phyloP scores from a whole-genome alignment of 1,140 invertebrate species.

The Leucophenga varia region DNA sequence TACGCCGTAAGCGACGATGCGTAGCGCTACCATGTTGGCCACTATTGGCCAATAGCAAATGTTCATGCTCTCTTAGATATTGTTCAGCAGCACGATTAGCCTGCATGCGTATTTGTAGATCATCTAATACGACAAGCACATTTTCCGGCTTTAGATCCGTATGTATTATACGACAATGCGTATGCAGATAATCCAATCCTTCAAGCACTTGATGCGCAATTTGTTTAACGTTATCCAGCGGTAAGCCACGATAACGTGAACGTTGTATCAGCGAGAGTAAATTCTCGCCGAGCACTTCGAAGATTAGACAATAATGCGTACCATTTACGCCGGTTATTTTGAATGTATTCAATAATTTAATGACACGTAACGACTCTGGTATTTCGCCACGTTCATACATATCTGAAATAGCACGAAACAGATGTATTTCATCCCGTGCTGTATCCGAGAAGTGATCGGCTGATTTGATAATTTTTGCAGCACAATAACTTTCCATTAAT shows the following conservation, averaged over 20 bases:
- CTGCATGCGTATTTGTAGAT: constrained; percentile 77
- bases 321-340: constrained; percentile 95
- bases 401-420: constrained; percentile 87
- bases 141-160: constrained; percentile 99
- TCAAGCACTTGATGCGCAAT: constrained; percentile 95
- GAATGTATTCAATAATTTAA: constrained; percentile 95
- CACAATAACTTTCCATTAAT: constrained; percentile 85
- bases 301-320: constrained; percentile 93
- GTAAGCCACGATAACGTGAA: constrained; percentile 95
- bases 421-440: constrained; percentile 95
- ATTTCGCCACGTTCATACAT: constrained; percentile 77
- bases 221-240: constrained; percentile 86
- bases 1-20: no score
- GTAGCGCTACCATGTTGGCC: no score
- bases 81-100: constrained; percentile 83
- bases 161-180: constrained; percentile 96
- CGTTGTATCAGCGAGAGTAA: constrained; percentile 95
- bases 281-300: constrained; percentile 97
- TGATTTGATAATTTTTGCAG: constrained; percentile 97
- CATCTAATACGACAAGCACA: constrained; percentile 87
- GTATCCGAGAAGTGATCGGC: constrained; percentile 96
- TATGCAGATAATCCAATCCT: constrained; percentile 94
- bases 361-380: constrained; percentile 90
- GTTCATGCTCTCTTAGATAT: constrained; percentile 75
- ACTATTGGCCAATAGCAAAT: constrained; percentile 80